These are phyloP conservation scores for Origma solitaria DNA, from an alignment of 2,113 vertebrate genomes.

Conservation along the genomic window DNA sequence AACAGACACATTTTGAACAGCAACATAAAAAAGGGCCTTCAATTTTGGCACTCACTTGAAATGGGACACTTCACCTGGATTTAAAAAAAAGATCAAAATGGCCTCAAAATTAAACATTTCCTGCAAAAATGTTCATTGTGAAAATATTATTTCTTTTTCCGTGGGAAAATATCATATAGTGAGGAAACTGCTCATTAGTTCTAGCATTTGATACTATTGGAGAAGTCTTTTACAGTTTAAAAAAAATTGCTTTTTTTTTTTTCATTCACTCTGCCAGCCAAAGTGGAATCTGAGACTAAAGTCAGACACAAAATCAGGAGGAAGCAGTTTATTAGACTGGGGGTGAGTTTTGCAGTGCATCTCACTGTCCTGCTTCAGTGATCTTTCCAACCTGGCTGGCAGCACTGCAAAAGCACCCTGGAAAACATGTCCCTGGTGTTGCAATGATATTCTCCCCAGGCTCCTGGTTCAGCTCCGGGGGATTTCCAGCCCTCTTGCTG, in stretches of 20 bases:
- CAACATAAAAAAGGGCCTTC: background rate
- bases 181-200: background rate
- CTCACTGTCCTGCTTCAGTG: background rate
- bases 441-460: background rate
- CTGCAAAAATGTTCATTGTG: background rate
- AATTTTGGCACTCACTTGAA: background rate
- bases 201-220: background rate
- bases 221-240: background rate
- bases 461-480: background rate
- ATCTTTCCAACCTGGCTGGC: background rate
- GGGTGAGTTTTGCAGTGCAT: background rate
- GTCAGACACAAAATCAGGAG: background rate
- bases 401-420: background rate
- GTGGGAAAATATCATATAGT: background rate
- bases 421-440: background rate
- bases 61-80: background rate
- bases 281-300: background rate
- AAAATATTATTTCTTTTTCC: background rate
- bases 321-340: background rate
- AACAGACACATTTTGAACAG: background rate
- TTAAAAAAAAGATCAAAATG: background rate
- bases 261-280: background rate
- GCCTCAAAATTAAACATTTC: background rate
- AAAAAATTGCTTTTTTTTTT: background rate
- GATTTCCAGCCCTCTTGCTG: background rate